Evolutionary conservation across 2,113 vertebrate genomes (phyloP).

Genomic region (Cephalopholis sonnerati): DNA sequence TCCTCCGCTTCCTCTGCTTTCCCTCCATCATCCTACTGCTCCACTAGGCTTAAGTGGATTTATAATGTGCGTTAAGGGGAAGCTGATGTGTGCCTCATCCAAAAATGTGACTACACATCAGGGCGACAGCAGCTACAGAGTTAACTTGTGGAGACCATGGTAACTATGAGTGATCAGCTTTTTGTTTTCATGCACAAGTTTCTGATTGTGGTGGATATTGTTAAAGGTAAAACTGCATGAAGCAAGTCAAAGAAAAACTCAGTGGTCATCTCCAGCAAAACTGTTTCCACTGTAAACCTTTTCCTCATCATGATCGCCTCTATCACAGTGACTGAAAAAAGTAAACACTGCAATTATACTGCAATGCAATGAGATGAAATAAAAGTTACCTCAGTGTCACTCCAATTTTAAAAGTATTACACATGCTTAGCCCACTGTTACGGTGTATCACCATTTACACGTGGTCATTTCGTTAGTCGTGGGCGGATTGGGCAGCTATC

Average conservation of each 20-base stretch:
- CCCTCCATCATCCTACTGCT: neutral
- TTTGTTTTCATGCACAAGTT: neutral
- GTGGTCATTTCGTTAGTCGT: no score
- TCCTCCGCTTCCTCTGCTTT: neutral
- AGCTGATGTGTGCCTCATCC: neutral
- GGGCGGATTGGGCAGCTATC: no score
- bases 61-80: neutral
- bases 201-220: neutral
- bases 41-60: neutral
- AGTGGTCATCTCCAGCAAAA: neutral
- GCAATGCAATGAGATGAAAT: no score
- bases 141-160: no score
- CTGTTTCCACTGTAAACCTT: no score
- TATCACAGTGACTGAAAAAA: neutral
- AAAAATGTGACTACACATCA: neutral
- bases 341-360: neutral
- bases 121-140: neutral
- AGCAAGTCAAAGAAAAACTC: neutral
- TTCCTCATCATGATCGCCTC: neutral
- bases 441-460: no score
- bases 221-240: neutral
- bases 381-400: no score
- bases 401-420: no score
- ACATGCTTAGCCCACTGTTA: no score
- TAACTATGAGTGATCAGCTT: neutral